Percentiles rank a stretch among this genome's conserved stretches.
Conservation (phyloP, 2,888 invertebrate species). For the Lepidonotus clava region DNA sequence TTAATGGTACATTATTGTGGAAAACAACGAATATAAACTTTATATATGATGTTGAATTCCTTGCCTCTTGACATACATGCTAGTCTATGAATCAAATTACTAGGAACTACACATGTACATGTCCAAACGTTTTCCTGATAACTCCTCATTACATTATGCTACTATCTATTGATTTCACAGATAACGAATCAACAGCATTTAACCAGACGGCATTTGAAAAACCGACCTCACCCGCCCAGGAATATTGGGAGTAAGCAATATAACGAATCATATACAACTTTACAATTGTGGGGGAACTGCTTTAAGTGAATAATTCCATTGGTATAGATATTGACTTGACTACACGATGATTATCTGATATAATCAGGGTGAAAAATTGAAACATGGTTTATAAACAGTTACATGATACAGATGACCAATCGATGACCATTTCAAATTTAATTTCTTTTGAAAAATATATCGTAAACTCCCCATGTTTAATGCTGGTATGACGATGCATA, state of each 20-base stretch:
- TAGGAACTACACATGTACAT: background rate
- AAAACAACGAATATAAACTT: too few relatives aligned
- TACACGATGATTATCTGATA: too few relatives aligned
- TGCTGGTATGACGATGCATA: background rate
- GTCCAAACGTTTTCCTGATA: background rate
- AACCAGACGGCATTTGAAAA: background rate
- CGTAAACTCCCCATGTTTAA: background rate
- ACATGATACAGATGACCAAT: too few relatives aligned
- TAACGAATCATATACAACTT: background rate
- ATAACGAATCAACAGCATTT: background rate
- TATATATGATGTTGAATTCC: background rate
- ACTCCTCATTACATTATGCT: background rate
- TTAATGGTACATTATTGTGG: background rate
- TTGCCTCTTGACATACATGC: background rate
- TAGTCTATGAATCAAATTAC: background rate
- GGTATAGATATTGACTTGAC: too few relatives aligned
- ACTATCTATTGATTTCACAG: background rate
- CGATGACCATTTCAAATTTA: too few relatives aligned
- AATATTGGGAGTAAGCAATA: constrained; percentile 42
- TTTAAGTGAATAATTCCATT: too few relatives aligned
- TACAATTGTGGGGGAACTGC: too few relatives aligned
- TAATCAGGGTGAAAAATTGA: too few relatives aligned
- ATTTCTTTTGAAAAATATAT: background rate
- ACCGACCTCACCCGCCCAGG: constrained; percentile 31
- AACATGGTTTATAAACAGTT: too few relatives aligned